phyloP scores from a whole-genome alignment of 2,797 vertebrate genomes.

The Valencia hispanica region DNA sequence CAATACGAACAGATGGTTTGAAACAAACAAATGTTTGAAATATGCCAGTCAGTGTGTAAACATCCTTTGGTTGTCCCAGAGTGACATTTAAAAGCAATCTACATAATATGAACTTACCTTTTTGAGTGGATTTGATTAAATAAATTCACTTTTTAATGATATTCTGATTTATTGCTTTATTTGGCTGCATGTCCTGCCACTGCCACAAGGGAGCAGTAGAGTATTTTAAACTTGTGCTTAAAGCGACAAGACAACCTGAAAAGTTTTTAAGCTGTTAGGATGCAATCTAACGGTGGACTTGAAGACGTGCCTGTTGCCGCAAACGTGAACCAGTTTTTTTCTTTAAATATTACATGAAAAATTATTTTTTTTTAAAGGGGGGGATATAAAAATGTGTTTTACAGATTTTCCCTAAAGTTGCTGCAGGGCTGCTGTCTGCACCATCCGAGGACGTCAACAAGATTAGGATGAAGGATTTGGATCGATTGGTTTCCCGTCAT shows the following conservation, averaged over 20 bases:
- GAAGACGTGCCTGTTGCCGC: neutral
- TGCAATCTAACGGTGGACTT: slow-evolving; percentile 4
- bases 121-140: neutral
- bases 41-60: neutral
- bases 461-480: slow-evolving; percentile 65
- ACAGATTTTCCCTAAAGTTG: slow-evolving; percentile 39
- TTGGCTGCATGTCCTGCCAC: neutral
- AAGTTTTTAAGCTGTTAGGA: slow-evolving; percentile 14
- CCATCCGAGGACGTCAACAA: slow-evolving; percentile 61
- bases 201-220: slow-evolving; percentile 59
- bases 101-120: neutral
- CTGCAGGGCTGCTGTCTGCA: slow-evolving; percentile 55
- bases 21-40: neutral
- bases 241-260: neutral
- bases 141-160: neutral
- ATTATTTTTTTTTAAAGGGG: neutral
- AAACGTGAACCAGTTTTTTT: slow-evolving; percentile 6
- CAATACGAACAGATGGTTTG: neutral
- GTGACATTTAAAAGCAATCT: neutral
- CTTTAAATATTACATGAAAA: neutral
- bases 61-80: neutral
- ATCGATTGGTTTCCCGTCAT: slow-evolving; percentile 68
- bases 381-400: slow-evolving; percentile 21
- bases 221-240: slow-evolving; percentile 13
- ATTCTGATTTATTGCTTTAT: neutral